Conservation (phyloP, 2,888 invertebrate genomes). For the Melinopterus prodromus region DNA sequence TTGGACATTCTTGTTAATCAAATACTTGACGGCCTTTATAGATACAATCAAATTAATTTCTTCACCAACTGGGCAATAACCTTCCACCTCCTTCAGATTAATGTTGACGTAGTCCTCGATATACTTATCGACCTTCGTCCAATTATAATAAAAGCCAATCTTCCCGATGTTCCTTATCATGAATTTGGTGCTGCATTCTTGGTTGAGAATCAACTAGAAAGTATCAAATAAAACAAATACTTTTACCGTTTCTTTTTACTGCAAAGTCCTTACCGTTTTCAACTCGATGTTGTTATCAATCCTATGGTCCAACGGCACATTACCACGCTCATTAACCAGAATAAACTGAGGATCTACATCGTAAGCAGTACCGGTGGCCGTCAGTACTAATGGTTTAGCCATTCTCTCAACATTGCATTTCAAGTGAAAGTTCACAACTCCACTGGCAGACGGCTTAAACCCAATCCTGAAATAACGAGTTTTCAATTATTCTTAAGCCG, state of each 20-base stretch:
- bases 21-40: constrained; percentile 40
- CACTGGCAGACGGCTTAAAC: constrained; percentile 65
- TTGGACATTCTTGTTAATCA: constrained; percentile 40
- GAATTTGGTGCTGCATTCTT: constrained; percentile 49
- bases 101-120: constrained; percentile 43
- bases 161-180: constrained; percentile 55
- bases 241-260: constrained; percentile 21
- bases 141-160: constrained; percentile 55
- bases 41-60: constrained; percentile 30
- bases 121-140: constrained; percentile 51
- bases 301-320: constrained; percentile 48
- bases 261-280: constrained; percentile 53
- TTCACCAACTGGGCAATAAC: constrained; percentile 42
- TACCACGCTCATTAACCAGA: constrained; percentile 54
- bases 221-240: constrained; percentile 22
- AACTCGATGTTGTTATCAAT: constrained; percentile 56
- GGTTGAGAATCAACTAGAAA: constrained; percentile 52
- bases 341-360: constrained; percentile 64
- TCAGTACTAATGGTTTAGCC: constrained; percentile 63
- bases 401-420: constrained; percentile 65
- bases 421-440: constrained; percentile 65
- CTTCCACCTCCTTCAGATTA: constrained; percentile 41
- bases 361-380: constrained; percentile 64
- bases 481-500: not conserved
- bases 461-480: constrained; percentile 55